Evolutionary conservation across 1,140 invertebrate genomes (phyloP).

Genomic region (Theocolax elegans): DNA sequence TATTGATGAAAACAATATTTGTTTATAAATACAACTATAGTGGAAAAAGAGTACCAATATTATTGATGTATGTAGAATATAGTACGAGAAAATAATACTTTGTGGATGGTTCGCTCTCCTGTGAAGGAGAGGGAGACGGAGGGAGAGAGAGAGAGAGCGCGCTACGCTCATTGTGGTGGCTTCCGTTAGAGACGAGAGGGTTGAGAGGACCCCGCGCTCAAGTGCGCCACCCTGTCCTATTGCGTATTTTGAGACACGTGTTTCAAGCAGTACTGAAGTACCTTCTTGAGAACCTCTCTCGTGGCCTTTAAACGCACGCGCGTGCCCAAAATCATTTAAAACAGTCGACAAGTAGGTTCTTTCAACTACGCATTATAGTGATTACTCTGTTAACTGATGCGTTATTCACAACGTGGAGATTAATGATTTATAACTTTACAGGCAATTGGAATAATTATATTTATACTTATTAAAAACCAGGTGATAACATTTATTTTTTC

Average conservation of each 20-base stretch:
- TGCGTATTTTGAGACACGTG: slow-evolving; percentile 49
- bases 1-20: too few relatives aligned
- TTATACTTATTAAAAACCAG: too few relatives aligned
- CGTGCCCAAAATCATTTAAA: slow-evolving; percentile 26
- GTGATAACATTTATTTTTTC: too few relatives aligned
- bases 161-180: slow-evolving; percentile 47
- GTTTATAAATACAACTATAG: too few relatives aligned
- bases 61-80: too few relatives aligned
- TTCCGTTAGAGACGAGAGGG: slow-evolving; percentile 51
- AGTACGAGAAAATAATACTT: slow-evolving; percentile 48
- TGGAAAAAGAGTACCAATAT: too few relatives aligned
- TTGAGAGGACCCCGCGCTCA: slow-evolving; percentile 43
- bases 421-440: too few relatives aligned
- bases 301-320: background rate
- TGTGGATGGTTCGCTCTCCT: slow-evolving; percentile 51
- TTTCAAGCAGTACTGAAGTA: slow-evolving; percentile 25
- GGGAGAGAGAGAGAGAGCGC: too few relatives aligned
- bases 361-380: background rate
- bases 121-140: too few relatives aligned
- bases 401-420: too few relatives aligned
- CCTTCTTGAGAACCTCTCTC: slow-evolving; percentile 25
- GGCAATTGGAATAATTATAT: too few relatives aligned
- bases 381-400: too few relatives aligned
- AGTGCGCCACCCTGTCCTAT: slow-evolving; percentile 29
- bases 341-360: slow-evolving; percentile 1